Percentiles rank a stretch among this genome's conserved stretches.
Evolutionary conservation across 2,888 invertebrate species (phyloP).

Genomic region (Eupithecia abbreviata): DNA sequence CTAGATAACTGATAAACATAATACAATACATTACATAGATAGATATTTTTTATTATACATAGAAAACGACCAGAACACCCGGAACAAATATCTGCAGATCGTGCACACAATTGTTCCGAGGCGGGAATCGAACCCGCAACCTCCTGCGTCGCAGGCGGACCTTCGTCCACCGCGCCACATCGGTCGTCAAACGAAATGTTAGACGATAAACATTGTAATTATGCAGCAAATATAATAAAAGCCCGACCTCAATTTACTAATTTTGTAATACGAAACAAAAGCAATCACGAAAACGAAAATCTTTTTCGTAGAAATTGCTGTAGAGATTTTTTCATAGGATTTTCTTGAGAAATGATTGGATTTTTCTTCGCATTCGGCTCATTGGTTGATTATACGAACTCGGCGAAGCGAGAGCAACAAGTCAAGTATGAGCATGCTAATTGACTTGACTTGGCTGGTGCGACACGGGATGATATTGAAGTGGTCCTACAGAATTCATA

Average conservation of each 20-base stretch:
- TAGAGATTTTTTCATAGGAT: not conserved
- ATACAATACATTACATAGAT: no score
- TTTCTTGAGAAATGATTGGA: not conserved
- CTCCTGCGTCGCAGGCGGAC: no score
- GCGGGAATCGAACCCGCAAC: no score
- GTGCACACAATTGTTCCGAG: no score
- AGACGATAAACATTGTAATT: constrained; percentile 16
- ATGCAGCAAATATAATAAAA: constrained; percentile 12
- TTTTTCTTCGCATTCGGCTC: constrained; percentile 21
- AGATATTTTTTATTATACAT: no score
- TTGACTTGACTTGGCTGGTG: constrained; percentile 13
- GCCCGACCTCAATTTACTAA: constrained; percentile 8
- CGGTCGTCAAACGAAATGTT: no score
- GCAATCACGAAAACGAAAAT: constrained; percentile 13
- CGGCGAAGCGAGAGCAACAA: constrained; percentile 20
- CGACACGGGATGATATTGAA: not conserved
- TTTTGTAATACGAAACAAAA: constrained; percentile 15
- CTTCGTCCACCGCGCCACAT: no score
- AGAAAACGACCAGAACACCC: no score
- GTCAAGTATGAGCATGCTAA: constrained; percentile 26
- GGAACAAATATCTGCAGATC: no score
- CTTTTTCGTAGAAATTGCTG: constrained; percentile 5
- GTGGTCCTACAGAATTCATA: not conserved
- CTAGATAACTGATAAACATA: no score
- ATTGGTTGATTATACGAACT: constrained; percentile 11